Evolutionary conservation across 2,888 invertebrate genomes (phyloP), one percentile per base, ranked within the genome.

Genomic region (Drosophila planitibia): DNA sequence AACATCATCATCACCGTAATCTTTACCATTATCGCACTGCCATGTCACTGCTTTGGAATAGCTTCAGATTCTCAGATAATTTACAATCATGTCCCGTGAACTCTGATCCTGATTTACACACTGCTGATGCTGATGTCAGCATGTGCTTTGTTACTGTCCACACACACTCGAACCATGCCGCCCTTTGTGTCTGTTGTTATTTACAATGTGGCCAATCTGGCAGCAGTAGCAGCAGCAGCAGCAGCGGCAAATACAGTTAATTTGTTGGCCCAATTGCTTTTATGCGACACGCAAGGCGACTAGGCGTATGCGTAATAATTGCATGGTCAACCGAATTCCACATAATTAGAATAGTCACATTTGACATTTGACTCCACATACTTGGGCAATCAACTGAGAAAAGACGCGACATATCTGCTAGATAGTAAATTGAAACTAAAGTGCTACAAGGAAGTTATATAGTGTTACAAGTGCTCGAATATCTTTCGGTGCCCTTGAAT

Each of bases 71-170:
- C 78, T 72, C 76, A 67, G 77, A 89, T 85, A 85, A 85, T 89
- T 89, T 89, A 89, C 85, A 89, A 66, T 85, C 82, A 78, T 84
- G 89, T 82, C 72, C 72, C 59, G 55, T 66, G 80, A 80, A 80
- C 82, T 84, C 76, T 84, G 88, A 75, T 76, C 88, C 81, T 87
- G 85, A 85, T 85, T 89, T 85, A 89, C 88, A 78, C 82, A 75
- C 81, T 85, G 60, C 78, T 72, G 72, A 69, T 81, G 90, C 88
- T 89, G 90, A 87, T 80, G 87, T 76, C 89, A 69, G 82, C 89
- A 70, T 82, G 89, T 74, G 75, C 72, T 80, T 89, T 85, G 85
- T 83, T 58, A 16, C 57, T 58, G 53, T 49, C 16, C 62, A 70
- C 51, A 54, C 54, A 39, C 52, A 44, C 52, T 49, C 59, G n/a